Base-by-base conservation (phyloP, 2,113 vertebrate species). In the Prionailurus bengalensis region DNA sequence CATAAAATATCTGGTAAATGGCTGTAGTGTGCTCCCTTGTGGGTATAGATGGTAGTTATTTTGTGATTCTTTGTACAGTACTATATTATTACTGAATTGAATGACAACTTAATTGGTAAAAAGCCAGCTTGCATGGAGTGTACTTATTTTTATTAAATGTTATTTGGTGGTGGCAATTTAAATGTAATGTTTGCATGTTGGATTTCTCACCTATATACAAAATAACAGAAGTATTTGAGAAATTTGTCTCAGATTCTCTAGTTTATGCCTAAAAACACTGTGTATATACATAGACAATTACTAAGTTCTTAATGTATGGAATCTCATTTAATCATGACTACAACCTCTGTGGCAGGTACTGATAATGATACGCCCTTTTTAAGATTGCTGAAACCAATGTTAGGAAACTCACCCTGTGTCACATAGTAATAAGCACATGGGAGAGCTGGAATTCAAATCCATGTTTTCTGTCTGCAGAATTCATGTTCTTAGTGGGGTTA, bases 11-110 rank as follows among this genome's bases (percentile, higher is more conserved):
- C 73, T 97, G 61, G 98, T 98, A 95, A 96, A 97, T 98, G 95
- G 97, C 95, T 98, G 89, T 83, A 96, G 97, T 97, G 91, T 99
- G 98, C 98, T 98, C 98, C 97, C 98, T 99, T 98, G 98, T 99
- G 99, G 99, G 85, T 98, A 95, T 97, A 91, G 80, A 87, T 98
- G 98, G 98, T 98, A 98, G 93, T 96, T 97, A 81, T 14, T 73
- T 70, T 98, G 45, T 91, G 90, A 95, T 88, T 95, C 65, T 96
- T 93, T 96, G 31, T 88, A 55, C 9, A 88, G 10, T 79, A n/a
- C 8, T 96, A 94, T 95, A 87, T 85, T 86, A 61, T 94, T 95
- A 66, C 16, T 92, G 51, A 91, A 88, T 83, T 93, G 39, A 91
- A 84, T 94, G 89, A 19, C 36, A 94, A 6, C 92, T 97, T 92